A percentile compares a stretch with the other conserved stretches of the same genome.
These are phyloP conservation scores for Chaunax sp. DNA, from an alignment of 2,797 vertebrate species.

Conservation along the genomic window DNA sequence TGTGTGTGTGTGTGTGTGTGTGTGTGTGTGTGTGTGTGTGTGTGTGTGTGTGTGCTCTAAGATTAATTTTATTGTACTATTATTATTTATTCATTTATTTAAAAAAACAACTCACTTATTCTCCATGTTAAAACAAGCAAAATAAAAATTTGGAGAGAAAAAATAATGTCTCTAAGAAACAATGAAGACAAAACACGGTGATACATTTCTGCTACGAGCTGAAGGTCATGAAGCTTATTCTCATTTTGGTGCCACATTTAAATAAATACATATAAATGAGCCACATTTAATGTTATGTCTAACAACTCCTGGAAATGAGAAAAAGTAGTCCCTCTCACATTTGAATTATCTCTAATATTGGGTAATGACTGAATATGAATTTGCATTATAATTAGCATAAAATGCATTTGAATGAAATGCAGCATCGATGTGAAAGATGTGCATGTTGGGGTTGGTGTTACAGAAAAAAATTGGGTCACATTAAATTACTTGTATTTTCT, in stretches of 20 bases:
- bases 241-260: slow-evolving; percentile 49
- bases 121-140: too few species aligned
- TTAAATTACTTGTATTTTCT: not conserved
- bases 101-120: too few species aligned
- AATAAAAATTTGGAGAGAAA: too few species aligned
- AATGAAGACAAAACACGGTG: slow-evolving; percentile 1
- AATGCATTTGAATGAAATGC: slow-evolving; percentile 14
- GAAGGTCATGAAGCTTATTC: slow-evolving; percentile 51
- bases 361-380: slow-evolving; percentile 47
- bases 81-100: too few species aligned
- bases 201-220: not conserved
- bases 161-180: slow-evolving; percentile 21
- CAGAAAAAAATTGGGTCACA: not conserved
- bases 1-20: too few species aligned
- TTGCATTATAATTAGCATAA: slow-evolving; percentile 31
- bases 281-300: slow-evolving; percentile 21
- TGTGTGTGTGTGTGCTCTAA: too few species aligned
- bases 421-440: not conserved
- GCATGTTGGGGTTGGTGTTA: not conserved
- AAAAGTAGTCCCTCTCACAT: slow-evolving; percentile 30
- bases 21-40: too few species aligned
- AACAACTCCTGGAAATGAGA: slow-evolving; percentile 35
- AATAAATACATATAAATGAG: slow-evolving; percentile 66
- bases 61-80: too few species aligned
- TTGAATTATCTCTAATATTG: slow-evolving; percentile 36